These are phyloP conservation scores for Serilophus lunatus DNA, from an alignment of 2,113 vertebrate species.

Conservation along the genomic window DNA sequence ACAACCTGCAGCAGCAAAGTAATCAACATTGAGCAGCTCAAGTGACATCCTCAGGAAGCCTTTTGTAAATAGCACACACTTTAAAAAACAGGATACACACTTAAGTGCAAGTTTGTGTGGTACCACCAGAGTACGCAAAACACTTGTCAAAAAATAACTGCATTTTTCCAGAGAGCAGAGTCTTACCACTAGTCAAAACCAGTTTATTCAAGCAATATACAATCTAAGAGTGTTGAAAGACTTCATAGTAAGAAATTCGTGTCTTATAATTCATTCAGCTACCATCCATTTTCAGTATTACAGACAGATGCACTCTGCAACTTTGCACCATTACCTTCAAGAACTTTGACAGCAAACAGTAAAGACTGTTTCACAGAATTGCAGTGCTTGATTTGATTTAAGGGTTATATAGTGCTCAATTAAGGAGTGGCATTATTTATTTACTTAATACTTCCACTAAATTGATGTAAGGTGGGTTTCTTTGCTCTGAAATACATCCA, in stretches of 20 bases:
- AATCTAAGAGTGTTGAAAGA: neutral
- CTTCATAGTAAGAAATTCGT: neutral
- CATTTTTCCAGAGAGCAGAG: neutral
- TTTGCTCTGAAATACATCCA: neutral
- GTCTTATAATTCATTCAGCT: neutral
- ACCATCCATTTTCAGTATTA: neutral
- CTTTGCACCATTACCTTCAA: neutral
- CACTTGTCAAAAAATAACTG: neutral
- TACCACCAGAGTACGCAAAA: neutral
- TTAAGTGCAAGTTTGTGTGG: neutral
- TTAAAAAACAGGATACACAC: slow-evolving; percentile 67
- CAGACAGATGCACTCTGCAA: neutral
- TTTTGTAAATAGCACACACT: slow-evolving; percentile 41
- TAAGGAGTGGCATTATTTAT: neutral
- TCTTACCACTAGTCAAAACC: neutral
- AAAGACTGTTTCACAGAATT: neutral
- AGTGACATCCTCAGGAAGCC: slow-evolving; percentile 57
- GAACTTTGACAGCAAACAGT: neutral
- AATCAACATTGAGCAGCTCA: neutral
- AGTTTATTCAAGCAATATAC: neutral
- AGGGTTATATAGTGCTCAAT: neutral
- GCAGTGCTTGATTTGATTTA: neutral
- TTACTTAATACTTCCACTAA: neutral
- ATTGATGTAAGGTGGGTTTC: neutral
- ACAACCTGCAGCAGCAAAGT: neutral